Percentiles rank a stretch among this genome's conserved stretches.
Conservation (phyloP, 2,797 vertebrate genomes). For the Taeniopygia guttata region DNA sequence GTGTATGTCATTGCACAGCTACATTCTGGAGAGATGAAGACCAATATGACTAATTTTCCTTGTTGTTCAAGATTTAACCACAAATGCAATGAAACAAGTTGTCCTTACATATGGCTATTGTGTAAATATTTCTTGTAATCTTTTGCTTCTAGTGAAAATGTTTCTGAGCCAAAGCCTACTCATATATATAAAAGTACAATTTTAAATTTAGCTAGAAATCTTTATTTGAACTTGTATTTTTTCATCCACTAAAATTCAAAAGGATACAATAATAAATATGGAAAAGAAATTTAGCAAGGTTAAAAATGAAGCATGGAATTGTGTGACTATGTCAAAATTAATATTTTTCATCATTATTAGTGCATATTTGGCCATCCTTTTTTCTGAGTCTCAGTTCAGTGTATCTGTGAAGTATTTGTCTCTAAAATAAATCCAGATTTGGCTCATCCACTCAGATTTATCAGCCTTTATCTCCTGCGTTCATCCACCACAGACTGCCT, state of each 20-base stretch:
- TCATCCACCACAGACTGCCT: accelerated
- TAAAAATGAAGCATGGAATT: background rate
- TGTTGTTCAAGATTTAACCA: background rate
- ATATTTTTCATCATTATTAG: background rate
- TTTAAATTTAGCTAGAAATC: background rate
- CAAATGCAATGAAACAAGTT: background rate
- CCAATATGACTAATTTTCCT: background rate
- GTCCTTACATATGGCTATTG: background rate
- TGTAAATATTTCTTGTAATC: background rate
- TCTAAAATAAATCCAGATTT: background rate
- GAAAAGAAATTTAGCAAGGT: background rate
- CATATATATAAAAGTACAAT: background rate
- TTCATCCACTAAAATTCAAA: background rate
- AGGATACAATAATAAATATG: background rate
- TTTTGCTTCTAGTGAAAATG: background rate
- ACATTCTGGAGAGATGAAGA: background rate
- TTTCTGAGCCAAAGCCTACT: background rate
- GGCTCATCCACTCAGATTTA: background rate
- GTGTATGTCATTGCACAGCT: accelerated
- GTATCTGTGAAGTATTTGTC: background rate
- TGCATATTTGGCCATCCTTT: background rate
- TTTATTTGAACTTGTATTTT: background rate
- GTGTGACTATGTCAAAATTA: background rate
- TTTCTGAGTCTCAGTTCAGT: background rate
- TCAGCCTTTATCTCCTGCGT: no score